phyloP scores from a whole-genome alignment of 2,888 invertebrate genomes.

The Boloria selene region DNA sequence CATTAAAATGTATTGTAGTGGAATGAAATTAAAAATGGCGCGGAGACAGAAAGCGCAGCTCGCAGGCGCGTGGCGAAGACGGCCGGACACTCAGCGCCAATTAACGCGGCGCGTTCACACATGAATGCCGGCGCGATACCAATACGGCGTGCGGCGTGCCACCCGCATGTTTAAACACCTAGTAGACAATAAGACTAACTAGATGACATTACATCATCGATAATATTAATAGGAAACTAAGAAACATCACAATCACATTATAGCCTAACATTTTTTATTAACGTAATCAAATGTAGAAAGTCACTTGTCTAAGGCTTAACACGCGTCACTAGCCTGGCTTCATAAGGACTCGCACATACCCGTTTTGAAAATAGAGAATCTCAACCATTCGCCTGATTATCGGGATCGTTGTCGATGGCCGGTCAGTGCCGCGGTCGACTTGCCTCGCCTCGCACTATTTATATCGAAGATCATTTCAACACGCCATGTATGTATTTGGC shows the following conservation, averaged over 20 bases:
- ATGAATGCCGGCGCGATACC: slow-evolving; percentile 53
- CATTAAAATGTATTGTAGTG: slow-evolving; percentile 58
- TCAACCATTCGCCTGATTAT: slow-evolving; percentile 76
- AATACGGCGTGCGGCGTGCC: slow-evolving; percentile 23
- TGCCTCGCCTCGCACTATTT: slow-evolving; percentile 77
- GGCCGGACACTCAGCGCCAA: slow-evolving; percentile 73
- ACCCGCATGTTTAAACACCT: slow-evolving; percentile 16
- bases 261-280: too few species aligned
- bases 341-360: slow-evolving; percentile 56
- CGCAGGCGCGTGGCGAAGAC: slow-evolving; percentile 64
- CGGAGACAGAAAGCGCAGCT: slow-evolving; percentile 51
- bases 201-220: too few species aligned
- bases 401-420: slow-evolving; percentile 79
- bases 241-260: too few species aligned
- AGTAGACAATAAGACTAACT: too few species aligned
- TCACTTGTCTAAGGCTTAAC: not conserved
- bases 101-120: slow-evolving; percentile 77
- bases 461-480: slow-evolving; percentile 78
- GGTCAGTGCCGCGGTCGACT: slow-evolving; percentile 67
- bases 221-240: too few species aligned
- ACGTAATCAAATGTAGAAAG: not conserved
- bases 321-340: slow-evolving; percentile 26
- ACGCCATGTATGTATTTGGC: slow-evolving; percentile 71
- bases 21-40: slow-evolving; percentile 62
- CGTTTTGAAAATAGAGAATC: slow-evolving; percentile 80